Percentiles rank a stretch among this genome's conserved stretches.
Conservation (phyloP, 2,113 vertebrate species). For the Tachysurus fulvidraco region DNA sequence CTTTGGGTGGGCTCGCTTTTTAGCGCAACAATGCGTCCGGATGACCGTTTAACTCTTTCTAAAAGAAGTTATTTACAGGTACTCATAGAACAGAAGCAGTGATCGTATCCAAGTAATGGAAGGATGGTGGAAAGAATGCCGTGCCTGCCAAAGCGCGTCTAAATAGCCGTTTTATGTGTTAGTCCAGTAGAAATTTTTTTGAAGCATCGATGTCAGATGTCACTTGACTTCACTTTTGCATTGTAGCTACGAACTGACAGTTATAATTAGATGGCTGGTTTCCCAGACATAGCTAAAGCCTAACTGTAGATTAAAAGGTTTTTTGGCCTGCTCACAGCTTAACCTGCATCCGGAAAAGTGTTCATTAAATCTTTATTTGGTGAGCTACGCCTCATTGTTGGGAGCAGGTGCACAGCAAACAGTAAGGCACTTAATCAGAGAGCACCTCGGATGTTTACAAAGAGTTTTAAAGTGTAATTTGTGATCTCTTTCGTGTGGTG, state of each 20-base stretch:
- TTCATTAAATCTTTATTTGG: slow-evolving; percentile 31
- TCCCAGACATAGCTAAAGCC: slow-evolving; percentile 8
- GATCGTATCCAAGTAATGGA: slow-evolving; percentile 50
- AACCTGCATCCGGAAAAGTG: slow-evolving; percentile 20
- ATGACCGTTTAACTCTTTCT: slow-evolving; percentile 16
- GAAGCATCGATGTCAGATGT: neutral
- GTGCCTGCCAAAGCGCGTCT: slow-evolving; percentile 19
- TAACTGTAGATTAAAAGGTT: neutral
- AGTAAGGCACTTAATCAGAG: slow-evolving; percentile 12
- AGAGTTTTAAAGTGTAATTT: slow-evolving; percentile 16
- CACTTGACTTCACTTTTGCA: neutral
- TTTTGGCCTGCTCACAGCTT: neutral
- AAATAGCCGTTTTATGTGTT: slow-evolving; percentile 24
- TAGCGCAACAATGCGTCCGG: slow-evolving; percentile 39
- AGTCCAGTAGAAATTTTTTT: neutral
- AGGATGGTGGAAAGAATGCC: slow-evolving; percentile 49
- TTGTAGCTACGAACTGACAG: neutral
- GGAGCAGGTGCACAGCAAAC: slow-evolving; percentile 41
- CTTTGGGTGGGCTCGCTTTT: slow-evolving; percentile 27
- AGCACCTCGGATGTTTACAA: neutral
- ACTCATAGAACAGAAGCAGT: slow-evolving; percentile 25
- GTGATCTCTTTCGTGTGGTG: slow-evolving; percentile 9
- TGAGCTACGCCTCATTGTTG: slow-evolving; percentile 10
- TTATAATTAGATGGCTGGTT: neutral
- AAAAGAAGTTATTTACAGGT: slow-evolving; percentile 56